Percentiles rank a stretch among this genome's conserved stretches.
These are phyloP conservation scores for Hemithea aestivaria DNA, from an alignment of 2,888 invertebrate genomes.

Conservation along the genomic window DNA sequence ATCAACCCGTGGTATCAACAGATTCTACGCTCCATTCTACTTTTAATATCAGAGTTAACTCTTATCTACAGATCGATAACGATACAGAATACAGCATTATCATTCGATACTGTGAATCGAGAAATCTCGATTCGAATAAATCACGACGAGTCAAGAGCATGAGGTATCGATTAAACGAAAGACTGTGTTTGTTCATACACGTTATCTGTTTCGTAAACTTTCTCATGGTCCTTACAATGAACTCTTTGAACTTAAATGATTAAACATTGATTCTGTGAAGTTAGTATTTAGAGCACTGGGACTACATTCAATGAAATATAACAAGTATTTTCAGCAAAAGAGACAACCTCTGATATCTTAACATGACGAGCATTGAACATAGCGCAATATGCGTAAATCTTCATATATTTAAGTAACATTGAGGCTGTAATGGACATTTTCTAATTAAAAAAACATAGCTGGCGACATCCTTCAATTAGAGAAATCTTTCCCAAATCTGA, in stretches of 20 bases:
- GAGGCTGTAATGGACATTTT: too few relatives aligned
- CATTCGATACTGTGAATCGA: constrained; percentile 20
- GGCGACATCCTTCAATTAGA: too few relatives aligned
- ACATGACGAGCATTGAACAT: too few relatives aligned
- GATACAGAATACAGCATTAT: constrained; percentile 13
- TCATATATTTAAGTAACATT: too few relatives aligned
- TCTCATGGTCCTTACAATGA: constrained; percentile 46
- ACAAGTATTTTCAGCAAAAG: too few relatives aligned
- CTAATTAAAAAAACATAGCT: too few relatives aligned
- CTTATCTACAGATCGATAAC: constrained; percentile 25
- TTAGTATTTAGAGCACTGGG: not conserved
- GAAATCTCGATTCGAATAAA: constrained; percentile 29
- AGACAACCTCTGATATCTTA: too few relatives aligned
- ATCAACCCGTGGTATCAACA: too few relatives aligned
- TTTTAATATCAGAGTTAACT: constrained; percentile 8
- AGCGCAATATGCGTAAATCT: too few relatives aligned
- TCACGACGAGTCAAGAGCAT: constrained; percentile 27
- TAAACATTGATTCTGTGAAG: constrained; percentile 5
- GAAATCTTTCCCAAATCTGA: too few relatives aligned
- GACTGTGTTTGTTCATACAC: constrained; percentile 25
- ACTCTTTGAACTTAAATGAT: constrained; percentile 35
- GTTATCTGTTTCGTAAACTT: constrained; percentile 41
- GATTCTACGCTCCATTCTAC: constrained; percentile 2
- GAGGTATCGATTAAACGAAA: constrained; percentile 27
- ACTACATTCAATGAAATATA: too few relatives aligned